phyloP scores from a whole-genome alignment of 2,797 vertebrate species.

The Pseudochirops cupreus region DNA sequence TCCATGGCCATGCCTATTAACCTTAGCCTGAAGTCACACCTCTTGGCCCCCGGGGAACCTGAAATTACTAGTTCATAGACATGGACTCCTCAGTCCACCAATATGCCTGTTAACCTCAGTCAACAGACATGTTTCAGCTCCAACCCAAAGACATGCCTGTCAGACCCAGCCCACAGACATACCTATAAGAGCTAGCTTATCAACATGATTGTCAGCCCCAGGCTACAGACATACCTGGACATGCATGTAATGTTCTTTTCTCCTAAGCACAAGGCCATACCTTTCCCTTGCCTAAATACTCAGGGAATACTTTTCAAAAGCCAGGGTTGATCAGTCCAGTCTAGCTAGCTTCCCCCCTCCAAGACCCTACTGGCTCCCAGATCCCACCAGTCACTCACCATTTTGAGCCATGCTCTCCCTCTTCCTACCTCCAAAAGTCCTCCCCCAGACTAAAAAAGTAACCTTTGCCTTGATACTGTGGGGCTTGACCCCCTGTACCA shows the following conservation, averaged over 20 bases:
- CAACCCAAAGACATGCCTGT: not conserved
- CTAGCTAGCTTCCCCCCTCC: not conserved
- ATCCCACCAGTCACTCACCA: not conserved
- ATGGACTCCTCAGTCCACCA: not conserved
- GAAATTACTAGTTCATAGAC: not conserved
- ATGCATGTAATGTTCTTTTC: not conserved
- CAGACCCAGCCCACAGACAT: not conserved
- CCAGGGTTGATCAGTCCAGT: not conserved
- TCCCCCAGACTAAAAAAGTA: not conserved
- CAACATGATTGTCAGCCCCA: not conserved
- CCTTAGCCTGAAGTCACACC: not conserved
- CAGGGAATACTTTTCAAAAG: not conserved
- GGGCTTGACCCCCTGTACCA: not conserved
- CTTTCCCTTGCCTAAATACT: not conserved
- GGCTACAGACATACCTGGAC: not conserved
- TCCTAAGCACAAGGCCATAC: not conserved
- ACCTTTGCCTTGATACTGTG: not conserved
- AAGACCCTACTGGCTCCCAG: not conserved
- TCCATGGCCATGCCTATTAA: not conserved
- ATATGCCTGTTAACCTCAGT: not conserved
- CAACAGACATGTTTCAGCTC: not conserved
- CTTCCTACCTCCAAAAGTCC: not conserved
- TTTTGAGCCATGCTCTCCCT: not conserved
- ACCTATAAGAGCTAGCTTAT: not conserved
- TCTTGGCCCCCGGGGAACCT: not conserved